These are phyloP conservation scores for Troglohyphantes excavatus DNA, from an alignment of 2,888 invertebrate genomes.

Conservation along the genomic window DNA sequence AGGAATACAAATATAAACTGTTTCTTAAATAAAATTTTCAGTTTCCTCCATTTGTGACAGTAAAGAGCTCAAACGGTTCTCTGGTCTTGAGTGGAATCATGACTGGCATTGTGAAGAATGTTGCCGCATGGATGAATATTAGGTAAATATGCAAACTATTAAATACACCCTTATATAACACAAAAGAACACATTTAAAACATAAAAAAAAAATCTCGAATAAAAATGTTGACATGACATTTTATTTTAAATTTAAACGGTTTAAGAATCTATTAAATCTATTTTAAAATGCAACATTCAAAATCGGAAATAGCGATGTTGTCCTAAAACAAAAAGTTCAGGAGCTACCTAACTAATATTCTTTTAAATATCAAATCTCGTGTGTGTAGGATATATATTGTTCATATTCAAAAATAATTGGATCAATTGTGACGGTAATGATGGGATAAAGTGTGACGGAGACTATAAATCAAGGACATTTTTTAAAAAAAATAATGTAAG, in stretches of 20 bases:
- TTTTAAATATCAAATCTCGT: too few relatives aligned
- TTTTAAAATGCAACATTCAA: not conserved
- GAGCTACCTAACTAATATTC: too few relatives aligned
- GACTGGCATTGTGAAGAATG: constrained; percentile 16
- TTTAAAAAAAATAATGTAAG: too few relatives aligned
- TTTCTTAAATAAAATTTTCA: too few relatives aligned
- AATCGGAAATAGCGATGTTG: not conserved
- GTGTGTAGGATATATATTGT: too few relatives aligned
- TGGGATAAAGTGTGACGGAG: too few relatives aligned
- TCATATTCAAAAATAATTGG: too few relatives aligned
- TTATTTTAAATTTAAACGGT: not conserved
- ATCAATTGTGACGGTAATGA: too few relatives aligned
- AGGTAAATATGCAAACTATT: not conserved
- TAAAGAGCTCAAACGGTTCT: constrained; percentile 4
- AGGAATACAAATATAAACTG: too few relatives aligned
- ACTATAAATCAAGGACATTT: too few relatives aligned
- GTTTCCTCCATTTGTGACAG: too few relatives aligned
- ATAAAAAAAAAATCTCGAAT: not conserved
- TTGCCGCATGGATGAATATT: constrained; percentile 56
- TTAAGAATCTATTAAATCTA: not conserved
- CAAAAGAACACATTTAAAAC: not conserved
- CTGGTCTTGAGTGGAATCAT: constrained; percentile 35
- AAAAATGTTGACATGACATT: not conserved
- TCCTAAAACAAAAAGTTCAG: too few relatives aligned
- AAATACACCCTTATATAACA: not conserved